Evolutionary conservation across 2,797 vertebrate species (phyloP).

Genomic region (Lepilemur ruficaudatus): DNA sequence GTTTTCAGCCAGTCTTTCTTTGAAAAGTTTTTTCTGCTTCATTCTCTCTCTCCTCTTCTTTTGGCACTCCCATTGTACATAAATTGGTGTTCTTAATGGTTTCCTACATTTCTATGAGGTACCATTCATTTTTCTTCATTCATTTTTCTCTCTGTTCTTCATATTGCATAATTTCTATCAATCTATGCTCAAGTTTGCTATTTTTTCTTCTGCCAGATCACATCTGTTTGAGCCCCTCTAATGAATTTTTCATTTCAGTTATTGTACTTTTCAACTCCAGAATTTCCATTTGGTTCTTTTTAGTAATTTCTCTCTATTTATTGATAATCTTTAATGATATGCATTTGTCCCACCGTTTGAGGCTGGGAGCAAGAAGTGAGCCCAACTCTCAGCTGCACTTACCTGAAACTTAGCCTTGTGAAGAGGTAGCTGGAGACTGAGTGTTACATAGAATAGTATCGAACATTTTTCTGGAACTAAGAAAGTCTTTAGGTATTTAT

Average conservation of each 20-base stretch:
- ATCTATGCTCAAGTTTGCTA: neutral
- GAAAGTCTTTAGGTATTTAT: neutral
- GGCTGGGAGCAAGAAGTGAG: neutral
- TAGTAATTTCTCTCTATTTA: neutral
- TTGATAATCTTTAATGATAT: neutral
- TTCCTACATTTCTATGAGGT: neutral
- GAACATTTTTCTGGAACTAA: conserved; percentile 10
- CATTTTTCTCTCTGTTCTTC: neutral
- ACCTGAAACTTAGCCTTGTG: neutral
- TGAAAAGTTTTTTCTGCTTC: neutral
- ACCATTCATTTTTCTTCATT: neutral
- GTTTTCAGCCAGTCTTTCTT: neutral
- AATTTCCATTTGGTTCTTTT: neutral
- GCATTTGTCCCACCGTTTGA: neutral
- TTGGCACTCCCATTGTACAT: neutral
- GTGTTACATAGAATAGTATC: neutral
- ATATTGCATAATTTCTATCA: neutral
- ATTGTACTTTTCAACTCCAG: neutral
- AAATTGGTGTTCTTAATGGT: neutral
- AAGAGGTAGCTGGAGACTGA: neutral
- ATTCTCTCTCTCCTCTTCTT: neutral
- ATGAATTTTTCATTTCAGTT: neutral
- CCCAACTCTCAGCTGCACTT: neutral
- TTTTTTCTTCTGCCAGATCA: neutral
- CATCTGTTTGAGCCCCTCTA: neutral